Evolutionary conservation across 2,888 invertebrate genomes (phyloP), one percentile per base, ranked within the genome.

Genomic region (Hyposoter dolosus): DNA sequence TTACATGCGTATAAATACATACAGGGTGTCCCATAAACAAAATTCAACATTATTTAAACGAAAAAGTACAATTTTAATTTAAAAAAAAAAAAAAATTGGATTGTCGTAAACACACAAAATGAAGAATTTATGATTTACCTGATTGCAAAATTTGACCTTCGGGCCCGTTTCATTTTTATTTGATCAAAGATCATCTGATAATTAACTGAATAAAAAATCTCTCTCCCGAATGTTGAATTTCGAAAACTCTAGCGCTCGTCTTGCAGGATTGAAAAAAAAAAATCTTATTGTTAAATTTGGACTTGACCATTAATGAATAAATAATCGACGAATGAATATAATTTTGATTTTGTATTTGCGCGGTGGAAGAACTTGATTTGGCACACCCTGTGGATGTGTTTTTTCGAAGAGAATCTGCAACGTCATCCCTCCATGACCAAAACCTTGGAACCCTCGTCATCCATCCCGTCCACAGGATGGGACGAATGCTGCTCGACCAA

Each of bases 401-500:
- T 60, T 72, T 72, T 53, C 40, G 19, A 45, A 23, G 50, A 53
- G 60, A 83, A 74, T 83, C 72, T 40, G 72, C 83, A 56, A 23
- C 45, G 63, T 83, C 86, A 83, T 66, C 68, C 77, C 81, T 71
- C 74, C 76, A 79, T 75, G 56, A 66, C 53, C 32, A 71, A 56
- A 45, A 53, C 53, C 28, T 71, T 60, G 15, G 43, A 66, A 82
- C 78, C 82, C 78, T 75, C 63, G 65, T 86, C 75, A 72, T 66
- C 53, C 32, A 77, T 81, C n/a, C 71, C 56, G 32, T 69, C 23
- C 35, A 81, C 68, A 65, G 35, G 79, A 28, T 74, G 32, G 68
- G 56, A 65, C 77, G 66, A 74, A 53, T 68, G n/a, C 56, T 83
- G 60, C 17, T 79, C 79, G 82, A 76, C 74, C 82, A 83, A 85